Evolutionary conservation across 2,797 vertebrate genomes (phyloP), one percentile per base, ranked within the genome.

Genomic region (Acridotheres tristis): DNA sequence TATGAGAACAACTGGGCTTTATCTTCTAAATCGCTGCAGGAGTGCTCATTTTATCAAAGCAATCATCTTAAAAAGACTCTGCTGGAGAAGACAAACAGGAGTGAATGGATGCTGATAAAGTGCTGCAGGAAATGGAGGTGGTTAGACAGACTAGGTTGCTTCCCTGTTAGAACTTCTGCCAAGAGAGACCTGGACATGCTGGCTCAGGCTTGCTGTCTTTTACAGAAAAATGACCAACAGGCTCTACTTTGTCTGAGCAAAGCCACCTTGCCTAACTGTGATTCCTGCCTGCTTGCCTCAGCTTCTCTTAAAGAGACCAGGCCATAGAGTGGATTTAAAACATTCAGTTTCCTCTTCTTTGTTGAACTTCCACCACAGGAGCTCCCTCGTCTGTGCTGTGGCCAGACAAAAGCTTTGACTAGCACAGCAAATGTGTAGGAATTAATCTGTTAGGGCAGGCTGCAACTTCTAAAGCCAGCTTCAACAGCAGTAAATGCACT

Each of bases 321-420:
- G 58, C 34, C 0, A 5, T 65, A 43, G 7, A 74, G 53, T 50
- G 45, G 36, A 50, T 90, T 88, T 85, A 57, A 84, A 93, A 88
- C 65, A 83, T 20, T 71, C 42, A 1, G 11, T 75, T 92, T 94
- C 58, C 11, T 72, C 21, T 3, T 83, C 62, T 83, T 80, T 78
- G 67, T 66, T 90, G 51, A 65, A 54, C 78, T 88, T 91, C 89
- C 80, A 50, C 55, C 36, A 65, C 45, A 51, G 54, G 58, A 94
- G 73, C 36, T 91, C 79, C 19, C 69, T 75, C 68, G 51, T 77
- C 16, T 2, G 47, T 75, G 67, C 53, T 34, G 8, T n/a, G 65
- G 55, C 43, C 69, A 78, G 69, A 91, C 69, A 91, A 94, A 96
- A 95, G 69, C 47, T 93, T 88, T 90, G 83, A 91, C 47, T 58